Base-by-base conservation (phyloP, 1,140 invertebrate genomes). In the Trichonephila inaurata region DNA sequence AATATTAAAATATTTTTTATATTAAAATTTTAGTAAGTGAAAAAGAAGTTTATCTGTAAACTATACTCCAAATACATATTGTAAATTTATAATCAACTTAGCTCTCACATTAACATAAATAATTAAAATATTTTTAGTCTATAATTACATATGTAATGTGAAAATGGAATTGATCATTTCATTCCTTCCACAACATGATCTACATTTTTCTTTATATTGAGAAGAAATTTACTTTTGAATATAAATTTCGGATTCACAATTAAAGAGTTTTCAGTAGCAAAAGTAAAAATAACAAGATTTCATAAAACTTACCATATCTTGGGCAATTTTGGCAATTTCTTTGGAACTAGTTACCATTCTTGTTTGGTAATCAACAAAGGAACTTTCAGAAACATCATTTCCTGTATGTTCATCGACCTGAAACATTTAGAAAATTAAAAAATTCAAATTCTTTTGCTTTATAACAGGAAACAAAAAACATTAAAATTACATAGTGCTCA, bases 311-410 rank as follows among this genome's bases (percentile, higher is more conserved):
- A 98, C 98, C 97, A 99, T 99, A 95, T 99, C 99, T 94, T 99
- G 98, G 28, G 98, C 97, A 85, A 99, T 96, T 89, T 97, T 96
- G 0, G 98, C 98, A 94, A 99, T 99, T 95, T 99, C 98, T 96
- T 99, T 99, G 1, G 98, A 97, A 66, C 97, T 97, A 94, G 97
- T 97, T 5, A 99, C 98, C 99, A 99, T 99, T 91, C 98, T 96
- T 0, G 99, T 99, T 96, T 99, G 99, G 96, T 99, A 99, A 96
- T 99, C 98, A 4, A 99, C 99, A 95, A 98, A 99, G 3, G 96
- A 96, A 64, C 94, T 95, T 87, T 95, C 95, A 61, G 77, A 94
- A 82, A 24, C 94, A 94, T 94, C 95, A 95, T 87, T 94, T 94
- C 94, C 92, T 16, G 95, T 94, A 58, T 95, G 95, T 89, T 96